These are phyloP conservation scores for Spinibarbus caldwelli DNA, from an alignment of 2,797 vertebrate species.

Conservation along the genomic window DNA sequence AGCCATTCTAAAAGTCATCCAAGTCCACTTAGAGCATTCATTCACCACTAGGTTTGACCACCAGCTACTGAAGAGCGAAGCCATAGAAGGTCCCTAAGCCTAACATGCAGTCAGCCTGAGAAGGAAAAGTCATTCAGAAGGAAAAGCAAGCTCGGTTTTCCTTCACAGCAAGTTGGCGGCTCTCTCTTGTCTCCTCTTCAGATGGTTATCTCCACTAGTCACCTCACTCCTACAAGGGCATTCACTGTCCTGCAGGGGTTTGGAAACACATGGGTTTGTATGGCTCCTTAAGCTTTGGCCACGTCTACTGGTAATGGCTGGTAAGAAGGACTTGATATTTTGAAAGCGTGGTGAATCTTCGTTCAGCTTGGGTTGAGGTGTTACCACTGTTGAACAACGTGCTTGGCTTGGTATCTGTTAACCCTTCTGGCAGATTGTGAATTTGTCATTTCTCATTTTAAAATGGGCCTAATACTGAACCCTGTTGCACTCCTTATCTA, in stretches of 20 bases:
- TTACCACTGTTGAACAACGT: background rate
- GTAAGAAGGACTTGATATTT: slow-evolving; percentile 75
- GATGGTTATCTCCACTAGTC: background rate
- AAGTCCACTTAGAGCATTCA: background rate
- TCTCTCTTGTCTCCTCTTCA: background rate
- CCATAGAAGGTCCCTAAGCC: slow-evolving; percentile 36
- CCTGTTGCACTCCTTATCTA: background rate
- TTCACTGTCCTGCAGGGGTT: slow-evolving; percentile 40
- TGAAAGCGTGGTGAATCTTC: slow-evolving; percentile 42
- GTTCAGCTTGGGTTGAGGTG: slow-evolving; percentile 20
- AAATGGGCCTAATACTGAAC: background rate
- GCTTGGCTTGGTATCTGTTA: slow-evolving; percentile 21
- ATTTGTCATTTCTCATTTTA: background rate
- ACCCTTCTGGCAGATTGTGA: background rate
- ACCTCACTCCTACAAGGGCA: background rate
- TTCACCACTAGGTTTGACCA: background rate
- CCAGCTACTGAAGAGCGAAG: slow-evolving; percentile 32
- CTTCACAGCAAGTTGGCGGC: slow-evolving; percentile 9
- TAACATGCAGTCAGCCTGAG: background rate
- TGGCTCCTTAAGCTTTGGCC: slow-evolving; percentile 44
- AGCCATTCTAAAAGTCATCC: background rate
- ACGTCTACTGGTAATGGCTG: slow-evolving; percentile 62
- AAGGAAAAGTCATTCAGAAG: slow-evolving; percentile 27
- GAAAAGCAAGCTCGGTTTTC: slow-evolving; percentile 20
- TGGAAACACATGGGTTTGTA: slow-evolving; percentile 77